Evolutionary conservation across 53 echinoderm and acorn worm genomes (phyloP), one percentile per base, ranked within the genome.

Genomic region (Actinopyga echinites): DNA sequence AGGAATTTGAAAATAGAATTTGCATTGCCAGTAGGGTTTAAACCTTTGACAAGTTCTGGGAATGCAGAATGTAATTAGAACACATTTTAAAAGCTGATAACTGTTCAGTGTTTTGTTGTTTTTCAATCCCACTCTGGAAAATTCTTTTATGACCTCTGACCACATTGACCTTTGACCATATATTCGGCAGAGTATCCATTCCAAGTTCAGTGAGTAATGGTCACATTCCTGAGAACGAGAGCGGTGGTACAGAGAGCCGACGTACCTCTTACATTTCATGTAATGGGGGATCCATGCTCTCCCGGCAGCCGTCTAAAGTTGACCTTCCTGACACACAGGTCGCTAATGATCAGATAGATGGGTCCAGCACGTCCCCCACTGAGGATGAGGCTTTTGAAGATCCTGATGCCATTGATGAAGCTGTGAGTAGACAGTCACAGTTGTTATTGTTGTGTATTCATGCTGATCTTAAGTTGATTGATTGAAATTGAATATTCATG

Each of bases 261-360:
- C 92, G 97, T 19, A 94, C 92, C 1, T 97, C 97, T 12, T 97
- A 94, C 84, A 88, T 92, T 74, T 97, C 97, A 17, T 97, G 97
- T 75, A 97, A 97, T 52, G 97, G 97, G 0, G 95, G 95, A 22
- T 92, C 97, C 53, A 81, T 88, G 80, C 82, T 88, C 53, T 82
- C 88, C 15, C 88, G 84, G 59, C 87, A 83, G 49, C 59, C 85
- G 25, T 53, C 30, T 59, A 85, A 60, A 35, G 26, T 62, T 55
- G 80, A 83, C 38, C 57, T 66, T 15, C 56, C 79, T n/a, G 67
- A 68, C 30, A 86, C 83, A 63, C 71, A 80, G 6, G 86, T 89
- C 49, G 89, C 87, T 21, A 87, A 88, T 68, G 82, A 87, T 15
- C 87, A 88, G 30, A 64, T 86, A 9, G 86, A 65, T 6, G 90